Evolutionary conservation across 2,113 vertebrate species (phyloP), one percentile per base, ranked within the genome.

Genomic region (Sialia sialis): DNA sequence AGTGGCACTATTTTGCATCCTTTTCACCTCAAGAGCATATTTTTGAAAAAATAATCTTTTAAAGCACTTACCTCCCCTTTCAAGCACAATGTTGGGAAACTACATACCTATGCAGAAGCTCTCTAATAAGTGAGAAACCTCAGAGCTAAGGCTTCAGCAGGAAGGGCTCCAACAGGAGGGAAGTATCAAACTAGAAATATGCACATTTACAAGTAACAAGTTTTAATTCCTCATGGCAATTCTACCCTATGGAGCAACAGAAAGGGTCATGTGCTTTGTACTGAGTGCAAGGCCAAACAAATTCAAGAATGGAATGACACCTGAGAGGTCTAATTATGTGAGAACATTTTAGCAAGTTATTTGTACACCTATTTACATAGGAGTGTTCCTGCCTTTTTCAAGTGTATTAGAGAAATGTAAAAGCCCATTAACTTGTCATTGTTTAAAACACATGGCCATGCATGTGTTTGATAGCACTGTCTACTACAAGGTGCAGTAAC

Each of bases 31-130:
- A 78, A 63, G 34, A 58, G 26, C 8, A 1, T 26, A 17, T 38
- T 84, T 58, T 11, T 11, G 16, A 67, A 52, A 66, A 52, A 36
- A 27, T 6, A 13, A 25, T 23, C 58, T 63, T 54, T 17, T 67
- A 87, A 62, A 76, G 34, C 41, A 93, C 58, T 91, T 91, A 72
- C 81, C 89, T 92, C 58, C 20, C 54, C 41, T 69, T 73, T 69
- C 70, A 83, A 79, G 58, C 13, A 87, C 38, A 54, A 10, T 22
- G 55, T 10, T 69, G 54, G 48, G 44, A 69, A 63, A 48, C 64
- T 60, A 80, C 36, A 41, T 12, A 81, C 13, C 34, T 41, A 87
- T 10, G 16, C 64, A 81, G 62, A 36, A 63, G 49, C 36, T 60
- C 46, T 81, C 77, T 82, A 89, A 56, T 41, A 78, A 82, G 62